These are phyloP conservation scores for Drosophila suzukii DNA, from an alignment of 1,140 invertebrate species.

Conservation along the genomic window DNA sequence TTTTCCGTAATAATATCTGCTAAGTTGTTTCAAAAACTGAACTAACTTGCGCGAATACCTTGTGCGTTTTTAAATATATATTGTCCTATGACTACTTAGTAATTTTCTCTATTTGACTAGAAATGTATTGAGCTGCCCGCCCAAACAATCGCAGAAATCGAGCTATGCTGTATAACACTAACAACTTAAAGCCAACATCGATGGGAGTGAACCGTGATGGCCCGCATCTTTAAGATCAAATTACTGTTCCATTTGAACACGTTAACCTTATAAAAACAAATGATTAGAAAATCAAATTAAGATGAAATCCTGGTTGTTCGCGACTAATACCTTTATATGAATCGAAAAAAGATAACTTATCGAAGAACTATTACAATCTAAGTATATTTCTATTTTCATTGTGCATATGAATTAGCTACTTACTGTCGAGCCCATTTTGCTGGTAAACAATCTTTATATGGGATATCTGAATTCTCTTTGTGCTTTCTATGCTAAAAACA, in stretches of 20 bases:
- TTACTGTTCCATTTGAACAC: constrained; percentile 17
- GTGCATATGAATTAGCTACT: constrained; percentile 52
- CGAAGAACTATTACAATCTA: constrained; percentile 47
- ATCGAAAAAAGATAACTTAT: constrained; percentile 42
- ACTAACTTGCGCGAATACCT: constrained; percentile 26
- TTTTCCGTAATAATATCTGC: not conserved
- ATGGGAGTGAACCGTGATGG: constrained; percentile 17
- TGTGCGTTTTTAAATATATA: constrained; percentile 22
- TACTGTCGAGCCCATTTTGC: constrained; percentile 44
- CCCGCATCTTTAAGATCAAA: constrained; percentile 23
- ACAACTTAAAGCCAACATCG: constrained; percentile 21
- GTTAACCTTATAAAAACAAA: constrained; percentile 8
- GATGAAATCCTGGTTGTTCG: constrained; percentile 63
- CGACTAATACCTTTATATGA: constrained; percentile 58
- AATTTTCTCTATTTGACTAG: constrained; percentile 12
- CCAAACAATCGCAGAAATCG: constrained; percentile 45
- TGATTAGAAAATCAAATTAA: constrained; percentile 45
- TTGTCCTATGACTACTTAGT: constrained; percentile 6
- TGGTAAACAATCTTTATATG: constrained; percentile 50
- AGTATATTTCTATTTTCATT: constrained; percentile 60
- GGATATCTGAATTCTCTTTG: constrained; percentile 49
- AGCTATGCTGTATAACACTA: constrained; percentile 38
- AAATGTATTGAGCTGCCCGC: constrained; percentile 27
- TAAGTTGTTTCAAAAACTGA: not conserved
- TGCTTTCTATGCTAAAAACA: constrained; percentile 41